These are phyloP conservation scores for Brachynemurus nebulosus DNA, from an alignment of 2,888 invertebrate species.

Conservation along the genomic window DNA sequence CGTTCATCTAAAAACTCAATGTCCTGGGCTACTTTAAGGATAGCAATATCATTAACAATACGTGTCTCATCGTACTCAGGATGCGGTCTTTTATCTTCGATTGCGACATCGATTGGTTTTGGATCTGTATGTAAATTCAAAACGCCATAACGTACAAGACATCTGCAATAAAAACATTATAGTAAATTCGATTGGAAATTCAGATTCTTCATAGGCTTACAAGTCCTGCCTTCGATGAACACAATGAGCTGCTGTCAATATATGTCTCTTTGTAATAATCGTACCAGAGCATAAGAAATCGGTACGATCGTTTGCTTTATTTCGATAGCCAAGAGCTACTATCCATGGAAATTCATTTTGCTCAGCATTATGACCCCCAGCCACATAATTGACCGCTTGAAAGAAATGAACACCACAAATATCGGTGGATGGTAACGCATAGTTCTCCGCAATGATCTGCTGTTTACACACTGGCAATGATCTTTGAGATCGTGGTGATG, in stretches of 20 bases:
- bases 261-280: slow-evolving; percentile 49
- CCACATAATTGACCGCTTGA: background rate
- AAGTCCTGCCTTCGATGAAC: too few species aligned
- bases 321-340: slow-evolving; percentile 57
- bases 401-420: too few species aligned
- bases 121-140: slow-evolving; percentile 55
- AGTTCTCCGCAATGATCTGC: too few species aligned
- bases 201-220: too few species aligned
- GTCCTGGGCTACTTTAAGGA: slow-evolving; percentile 46
- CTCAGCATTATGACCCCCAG: background rate
- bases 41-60: slow-evolving; percentile 64
- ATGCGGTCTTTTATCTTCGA: slow-evolving; percentile 47
- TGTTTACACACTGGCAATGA: too few species aligned
- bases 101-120: slow-evolving; percentile 42
- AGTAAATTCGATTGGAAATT: too few species aligned
- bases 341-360: slow-evolving; percentile 72
- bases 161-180: too few species aligned
- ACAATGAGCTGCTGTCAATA: slow-evolving; percentile 70
- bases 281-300: slow-evolving; percentile 50
- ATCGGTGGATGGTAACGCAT: background rate
- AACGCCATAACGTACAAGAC: slow-evolving; percentile 62
- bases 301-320: slow-evolving; percentile 29
- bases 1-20: slow-evolving; percentile 37
- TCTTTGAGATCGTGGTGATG: too few species aligned
- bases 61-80: slow-evolving; percentile 47